phyloP scores from a whole-genome alignment of 1,140 invertebrate genomes.

The Drosophila orena region DNA sequence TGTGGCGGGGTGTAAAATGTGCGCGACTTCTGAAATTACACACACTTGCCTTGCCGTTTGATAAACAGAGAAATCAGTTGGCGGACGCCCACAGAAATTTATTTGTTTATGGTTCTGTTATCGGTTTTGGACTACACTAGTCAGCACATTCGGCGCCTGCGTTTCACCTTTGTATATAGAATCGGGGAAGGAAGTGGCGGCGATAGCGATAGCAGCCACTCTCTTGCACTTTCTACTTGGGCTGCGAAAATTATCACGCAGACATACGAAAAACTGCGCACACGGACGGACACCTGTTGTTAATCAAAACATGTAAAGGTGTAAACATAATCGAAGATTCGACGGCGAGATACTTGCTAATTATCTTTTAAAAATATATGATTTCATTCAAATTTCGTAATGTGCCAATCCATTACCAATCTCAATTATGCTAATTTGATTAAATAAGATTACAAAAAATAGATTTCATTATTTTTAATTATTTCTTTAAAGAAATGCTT shows the following conservation, averaged over 20 bases:
- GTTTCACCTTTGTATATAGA: slow-evolving; percentile 9
- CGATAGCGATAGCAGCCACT: slow-evolving; percentile 14
- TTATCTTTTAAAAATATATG: neutral
- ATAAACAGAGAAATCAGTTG: slow-evolving; percentile 45
- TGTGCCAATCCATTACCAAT: no score
- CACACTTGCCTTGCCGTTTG: slow-evolving; percentile 5
- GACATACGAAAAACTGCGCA: slow-evolving; percentile 12
- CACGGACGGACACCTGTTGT: slow-evolving; percentile 48
- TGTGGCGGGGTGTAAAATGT: neutral
- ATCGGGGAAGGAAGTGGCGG: slow-evolving; percentile 35
- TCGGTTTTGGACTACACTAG: slow-evolving; percentile 34
- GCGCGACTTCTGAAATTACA: slow-evolving; percentile 21
- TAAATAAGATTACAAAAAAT: no score
- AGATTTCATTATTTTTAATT: no score
- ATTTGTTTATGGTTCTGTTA: slow-evolving; percentile 68
- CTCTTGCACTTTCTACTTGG: slow-evolving; percentile 54
- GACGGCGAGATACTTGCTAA: slow-evolving; percentile 26
- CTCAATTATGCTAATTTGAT: no score
- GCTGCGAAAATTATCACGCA: slow-evolving; percentile 33
- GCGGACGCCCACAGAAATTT: neutral
- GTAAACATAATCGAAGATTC: slow-evolving; percentile 17
- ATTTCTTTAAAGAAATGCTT: no score
- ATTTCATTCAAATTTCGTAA: no score
- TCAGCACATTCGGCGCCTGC: slow-evolving; percentile 13
- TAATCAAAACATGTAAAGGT: slow-evolving; percentile 25